Base-by-base conservation (phyloP, 2,888 invertebrate species). In the Campopleginae sp. region DNA sequence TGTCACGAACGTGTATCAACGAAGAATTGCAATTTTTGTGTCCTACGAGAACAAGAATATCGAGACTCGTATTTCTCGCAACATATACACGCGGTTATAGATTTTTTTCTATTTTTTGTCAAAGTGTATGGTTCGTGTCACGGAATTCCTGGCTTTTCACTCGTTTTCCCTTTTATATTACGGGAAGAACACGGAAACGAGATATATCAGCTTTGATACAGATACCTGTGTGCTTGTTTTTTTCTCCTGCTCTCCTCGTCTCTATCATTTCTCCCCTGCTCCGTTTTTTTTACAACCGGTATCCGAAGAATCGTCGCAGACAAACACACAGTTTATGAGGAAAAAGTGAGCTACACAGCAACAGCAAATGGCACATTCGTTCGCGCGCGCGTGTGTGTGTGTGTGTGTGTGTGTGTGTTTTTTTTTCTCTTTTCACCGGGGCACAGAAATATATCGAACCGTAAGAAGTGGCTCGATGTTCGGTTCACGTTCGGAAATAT, bases 101-200 rank as follows among this genome's bases (percentile, higher is more conserved):
- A 19, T 38, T 54, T 42, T 68, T 46, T 68, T 17, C 17, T 19
- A n/a, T 8, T 44, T 42, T 74, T 38, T 44, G 27, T 74, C 12
- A 44, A 31, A 46, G 33, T 51, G 31, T 76, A 54, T 66, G 19
- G 65, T 76, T 77, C 66, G 58, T 54, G 68, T 84, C 84, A 84
- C 77, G 80, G 74, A 84, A 84, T 77, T 65, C 65, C 33, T 75
- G 77, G 66, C 71, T 75, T 84, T 81, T 70, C 77, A 66, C 65
- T 68, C 72, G 54, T 78, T 66, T 58, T 63, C 66, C 51, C 48
- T 46, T 54, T 77, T n/a, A 46, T 74, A 78, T 82, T 78, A 78
- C 77, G 54, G 23, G 66, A 61, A 38, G 75, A 78, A 75, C 77
- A 81, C 81, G 84, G 81, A 85, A 85, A 78, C 84, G 77, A 77